phyloP scores from a whole-genome alignment of 1,140 invertebrate genomes.

The Drosophila lacertosa region DNA sequence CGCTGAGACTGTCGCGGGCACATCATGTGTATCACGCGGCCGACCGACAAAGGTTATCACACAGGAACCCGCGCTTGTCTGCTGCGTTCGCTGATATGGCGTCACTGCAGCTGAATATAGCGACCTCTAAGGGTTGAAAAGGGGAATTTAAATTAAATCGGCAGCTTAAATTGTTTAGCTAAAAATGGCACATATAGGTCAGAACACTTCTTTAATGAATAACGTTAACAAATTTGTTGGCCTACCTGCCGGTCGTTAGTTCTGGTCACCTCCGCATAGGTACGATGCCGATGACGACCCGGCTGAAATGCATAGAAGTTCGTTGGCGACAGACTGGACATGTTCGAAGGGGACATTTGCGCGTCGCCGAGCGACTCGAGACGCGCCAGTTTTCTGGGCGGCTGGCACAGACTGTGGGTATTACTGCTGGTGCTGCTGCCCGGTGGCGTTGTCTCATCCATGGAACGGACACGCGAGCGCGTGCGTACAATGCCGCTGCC shows the following conservation, averaged over 20 bases:
- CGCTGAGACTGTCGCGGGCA: neutral
- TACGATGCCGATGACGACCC: constrained; percentile 60
- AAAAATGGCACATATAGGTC: no score
- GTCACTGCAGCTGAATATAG: constrained; percentile 9
- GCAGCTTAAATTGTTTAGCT: no score
- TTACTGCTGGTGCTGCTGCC: constrained; percentile 17
- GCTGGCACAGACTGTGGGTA: constrained; percentile 10
- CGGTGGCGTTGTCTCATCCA: constrained; percentile 41
- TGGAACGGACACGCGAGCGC: constrained; percentile 41
- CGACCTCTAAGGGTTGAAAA: constrained; percentile 1
- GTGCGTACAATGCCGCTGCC: constrained; percentile 30
- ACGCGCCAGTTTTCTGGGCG: constrained; percentile 36
- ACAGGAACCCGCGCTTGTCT: constrained; percentile 51
- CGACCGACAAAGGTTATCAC: constrained; percentile 74
- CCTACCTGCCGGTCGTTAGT: constrained; percentile 25
- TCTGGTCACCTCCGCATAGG: constrained; percentile 47
- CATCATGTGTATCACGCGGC: constrained; percentile 48
- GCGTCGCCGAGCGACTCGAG: constrained; percentile 11
- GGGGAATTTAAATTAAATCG: neutral
- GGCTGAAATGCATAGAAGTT: constrained; percentile 66
- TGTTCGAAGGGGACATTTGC: constrained; percentile 6
- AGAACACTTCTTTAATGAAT: no score
- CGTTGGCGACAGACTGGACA: constrained; percentile 47
- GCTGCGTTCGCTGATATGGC: constrained; percentile 19
- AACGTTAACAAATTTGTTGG: neutral